Evolutionary conservation across 2,888 invertebrate genomes (phyloP), one percentile per base, ranked within the genome.

Genomic region (Philereme vetulata): DNA sequence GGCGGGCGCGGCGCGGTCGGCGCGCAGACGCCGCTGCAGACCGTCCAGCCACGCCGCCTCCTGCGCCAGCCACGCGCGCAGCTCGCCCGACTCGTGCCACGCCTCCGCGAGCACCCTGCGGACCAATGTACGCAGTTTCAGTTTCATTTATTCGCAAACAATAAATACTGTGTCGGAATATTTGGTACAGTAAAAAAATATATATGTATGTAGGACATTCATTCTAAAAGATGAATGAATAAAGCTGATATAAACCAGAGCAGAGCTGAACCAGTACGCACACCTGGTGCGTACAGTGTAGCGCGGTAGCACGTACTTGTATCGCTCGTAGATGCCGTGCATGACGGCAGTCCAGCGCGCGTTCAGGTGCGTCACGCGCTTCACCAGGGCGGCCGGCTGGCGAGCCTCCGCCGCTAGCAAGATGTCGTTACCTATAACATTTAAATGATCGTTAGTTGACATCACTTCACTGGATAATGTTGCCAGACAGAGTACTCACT

Each of bases 21-120:
- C 90, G 69, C 95, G 94, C 71, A 98, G 93, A 66, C 96, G 95
- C 59, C 96, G 95, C 81, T 96, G 95, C 74, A 98, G 90, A 67
- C 95, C 95, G 80, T 96, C 96, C 75, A 97, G 92, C 94, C 97
- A 97, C 10, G 96, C 96, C 51, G 66, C 60, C 88, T 96, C 96
- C 80, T 95, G 95, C 68, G 96, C 95, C 65, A 97, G 93, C 78
- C 96, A 92, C 64, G 96, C 96, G 90, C 94, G 92, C 87, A 96
- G 95, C 90, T 96, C 96, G 60, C 96, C 96, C 75, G 95, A 93
- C 81, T 96, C 95, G 72, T 94, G 95, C 78, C 96, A 95, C 56
- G 96, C 96, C 80, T 96, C 96, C 72, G 94, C 95, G 64, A 96
- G 88, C 67, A 94, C 85, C 78, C 90, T 88, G 75, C 56, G 4